Evolutionary conservation across 2,888 invertebrate species (phyloP).

Genomic region (Electrophaes corylata): DNA sequence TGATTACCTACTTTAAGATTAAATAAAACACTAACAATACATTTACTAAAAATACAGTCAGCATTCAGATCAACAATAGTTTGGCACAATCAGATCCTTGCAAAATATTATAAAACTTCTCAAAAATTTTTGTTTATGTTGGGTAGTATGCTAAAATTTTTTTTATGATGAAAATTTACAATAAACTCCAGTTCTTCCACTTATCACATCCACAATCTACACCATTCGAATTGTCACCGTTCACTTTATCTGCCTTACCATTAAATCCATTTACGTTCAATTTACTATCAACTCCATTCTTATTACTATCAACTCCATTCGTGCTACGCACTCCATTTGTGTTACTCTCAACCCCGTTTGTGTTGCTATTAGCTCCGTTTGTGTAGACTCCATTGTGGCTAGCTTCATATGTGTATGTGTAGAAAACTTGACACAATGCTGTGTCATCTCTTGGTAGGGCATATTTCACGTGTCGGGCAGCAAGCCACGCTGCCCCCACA

Average conservation of each 20-base stretch:
- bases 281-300: constrained; percentile 1
- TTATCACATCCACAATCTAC: constrained; percentile 51
- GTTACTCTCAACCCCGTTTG: background rate
- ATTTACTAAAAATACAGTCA: constrained; percentile 2
- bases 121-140: too few relatives aligned
- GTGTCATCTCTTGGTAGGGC: constrained; percentile 88
- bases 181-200: constrained; percentile 54
- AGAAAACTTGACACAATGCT: constrained; percentile 87
- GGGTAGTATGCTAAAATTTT: background rate
- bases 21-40: background rate
- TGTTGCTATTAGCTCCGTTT: background rate
- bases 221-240: constrained; percentile 19
- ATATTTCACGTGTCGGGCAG: constrained; percentile 87
- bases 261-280: constrained; percentile 7
- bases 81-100: constrained; percentile 32
- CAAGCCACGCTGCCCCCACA: constrained; percentile 93
- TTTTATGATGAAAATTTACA: constrained; percentile 1
- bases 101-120: background rate
- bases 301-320: background rate
- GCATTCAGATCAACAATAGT: constrained; percentile 32
- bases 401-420: constrained; percentile 72
- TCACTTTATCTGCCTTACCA: constrained; percentile 19
- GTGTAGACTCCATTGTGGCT: constrained; percentile 29
- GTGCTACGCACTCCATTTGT: constrained; percentile 1
- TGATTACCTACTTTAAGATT: background rate